A percentile compares a stretch with the other conserved stretches of the same genome.
Conservation (phyloP, 2,888 invertebrate genomes). For the Caenorhabditis doughertyi region DNA sequence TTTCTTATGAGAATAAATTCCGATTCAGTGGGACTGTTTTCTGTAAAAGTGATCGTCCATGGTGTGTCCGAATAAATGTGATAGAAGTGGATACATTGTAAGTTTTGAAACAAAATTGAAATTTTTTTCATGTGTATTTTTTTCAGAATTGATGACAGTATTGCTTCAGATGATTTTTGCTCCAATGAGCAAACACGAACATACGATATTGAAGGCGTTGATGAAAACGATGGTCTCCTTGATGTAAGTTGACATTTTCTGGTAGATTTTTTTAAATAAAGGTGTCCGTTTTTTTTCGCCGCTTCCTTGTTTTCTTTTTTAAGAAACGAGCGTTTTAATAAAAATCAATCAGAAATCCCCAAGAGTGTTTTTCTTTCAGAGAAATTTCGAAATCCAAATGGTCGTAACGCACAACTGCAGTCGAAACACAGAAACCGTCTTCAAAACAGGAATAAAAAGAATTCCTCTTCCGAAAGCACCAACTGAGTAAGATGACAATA, state of each 20-base stretch:
- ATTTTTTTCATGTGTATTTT: background rate
- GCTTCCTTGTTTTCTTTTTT: too few species aligned
- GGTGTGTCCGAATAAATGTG: constrained; percentile 23
- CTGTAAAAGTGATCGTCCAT: constrained; percentile 15
- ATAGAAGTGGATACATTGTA: constrained; percentile 32
- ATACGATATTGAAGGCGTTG: constrained; percentile 19
- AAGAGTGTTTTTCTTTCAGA: too few species aligned
- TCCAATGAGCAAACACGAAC: constrained; percentile 18
- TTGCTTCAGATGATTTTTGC: constrained; percentile 13
- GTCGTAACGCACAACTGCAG: constrained; percentile 27
- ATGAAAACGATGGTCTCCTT: constrained; percentile 24
- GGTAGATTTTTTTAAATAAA: too few species aligned
- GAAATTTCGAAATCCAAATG: constrained; percentile 35
- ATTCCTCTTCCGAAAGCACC: constrained; percentile 14
- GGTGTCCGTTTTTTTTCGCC: too few species aligned
- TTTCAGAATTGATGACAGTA: constrained; percentile 13
- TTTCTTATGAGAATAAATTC: constrained; percentile 21
- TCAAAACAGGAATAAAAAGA: constrained; percentile 11
- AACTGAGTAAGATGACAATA: constrained; percentile 11
- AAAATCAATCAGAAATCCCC: too few species aligned
- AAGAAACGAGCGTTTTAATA: too few species aligned
- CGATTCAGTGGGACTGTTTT: constrained; percentile 14
- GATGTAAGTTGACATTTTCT: constrained; percentile 1
- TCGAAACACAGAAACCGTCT: constrained; percentile 20
- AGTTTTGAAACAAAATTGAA: background rate